Evolutionary conservation across 2,113 vertebrate species (phyloP), one percentile per base, ranked within the genome.

Genomic region (Taxidea taxus): DNA sequence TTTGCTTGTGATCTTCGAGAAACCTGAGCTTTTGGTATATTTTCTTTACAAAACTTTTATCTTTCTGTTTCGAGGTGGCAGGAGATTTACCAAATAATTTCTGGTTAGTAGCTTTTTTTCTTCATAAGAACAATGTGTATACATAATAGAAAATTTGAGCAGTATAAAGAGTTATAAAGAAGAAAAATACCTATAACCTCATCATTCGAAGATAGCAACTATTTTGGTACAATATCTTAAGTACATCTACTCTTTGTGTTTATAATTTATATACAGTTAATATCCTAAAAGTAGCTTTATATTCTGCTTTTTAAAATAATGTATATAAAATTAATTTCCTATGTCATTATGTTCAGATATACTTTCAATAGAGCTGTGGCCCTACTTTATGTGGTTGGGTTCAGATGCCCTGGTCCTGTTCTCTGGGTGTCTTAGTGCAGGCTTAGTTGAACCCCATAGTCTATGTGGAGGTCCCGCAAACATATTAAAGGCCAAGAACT

Each of bases 251-350:
- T 95, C 18, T 92, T 68, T 85, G 37, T 89, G 39, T 86, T 47
- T 56, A 2, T 85, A 74, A 44, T 72, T 91, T 80, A 68, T 39
- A 37, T 94, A 86, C 42, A 94, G 85, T 90, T 95, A 92, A 58
- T 37, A 82, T 94, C 20, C 23, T 85, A 80, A 80, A 97, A 85
- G 70, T 70, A 87, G 74, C 34, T 81, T 82, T 47, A 4, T 44
- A 51, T 75, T 91, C 82, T 93, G 37, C 27, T 86, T 95, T 95
- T 95, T 91, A 54, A 92, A 90, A 90, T 66, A 64, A 37, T 58
- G 13, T 74, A 14, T 82, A 34, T 42, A 42, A 78, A 15, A 58
- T 42, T 66, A 47, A 77, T 75, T 60, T 91, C 54, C 44, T 60
- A 0, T 86, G 44, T 89, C 49, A 62, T 64, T 54, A 83, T 90